Evolutionary conservation across 2,113 vertebrate species (phyloP), one percentile per base, ranked within the genome.

Genomic region (Xenopus borealis): DNA sequence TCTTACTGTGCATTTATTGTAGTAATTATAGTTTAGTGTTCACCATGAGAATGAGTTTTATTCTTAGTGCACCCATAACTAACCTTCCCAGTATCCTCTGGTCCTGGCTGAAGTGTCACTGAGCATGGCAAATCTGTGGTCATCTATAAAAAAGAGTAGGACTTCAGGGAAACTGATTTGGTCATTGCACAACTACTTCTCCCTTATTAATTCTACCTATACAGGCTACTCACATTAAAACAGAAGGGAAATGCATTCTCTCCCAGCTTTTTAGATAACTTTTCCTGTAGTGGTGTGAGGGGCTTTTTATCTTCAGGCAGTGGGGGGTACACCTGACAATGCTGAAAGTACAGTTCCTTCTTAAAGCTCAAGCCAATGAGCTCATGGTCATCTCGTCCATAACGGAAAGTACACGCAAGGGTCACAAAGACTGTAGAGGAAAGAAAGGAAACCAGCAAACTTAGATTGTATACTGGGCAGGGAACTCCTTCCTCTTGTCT

Each of bases 331-430:
- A 96, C 84, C 86, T 98, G 94, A 30, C 89, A 66, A 5, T 83
- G 85, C 52, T 86, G 72, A n/a, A 92, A 83, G 13, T 94, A 96
- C 80, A 98, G 86, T 82, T 96, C 95, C 88, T 94, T 96, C 74
- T 89, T 87, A 88, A 94, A 97, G 67, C 89, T 93, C 82, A 98
- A 55, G 2, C 93, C 93, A 0, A 96, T 94, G 11, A 97, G 92
- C 0, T 95, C 94, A 79, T 97, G 83, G 82, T 98, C 94, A 0
- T 98, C 94, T 4, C 89, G 89, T 72, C 95, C 94, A 13, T 96
- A 97, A 80, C 89, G 91, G 78, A 98, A 98, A 0, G 92, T 92
- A 66, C 94, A 96, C 0, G 91, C 91, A 72, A 98, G 84, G 0
- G 84, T 89, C 80, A 94, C 91, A 0, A 86, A 97, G 14, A 95